These are phyloP conservation scores for Tringa solitaria DNA, from an alignment of 2,113 vertebrate genomes.

Conservation along the genomic window DNA sequence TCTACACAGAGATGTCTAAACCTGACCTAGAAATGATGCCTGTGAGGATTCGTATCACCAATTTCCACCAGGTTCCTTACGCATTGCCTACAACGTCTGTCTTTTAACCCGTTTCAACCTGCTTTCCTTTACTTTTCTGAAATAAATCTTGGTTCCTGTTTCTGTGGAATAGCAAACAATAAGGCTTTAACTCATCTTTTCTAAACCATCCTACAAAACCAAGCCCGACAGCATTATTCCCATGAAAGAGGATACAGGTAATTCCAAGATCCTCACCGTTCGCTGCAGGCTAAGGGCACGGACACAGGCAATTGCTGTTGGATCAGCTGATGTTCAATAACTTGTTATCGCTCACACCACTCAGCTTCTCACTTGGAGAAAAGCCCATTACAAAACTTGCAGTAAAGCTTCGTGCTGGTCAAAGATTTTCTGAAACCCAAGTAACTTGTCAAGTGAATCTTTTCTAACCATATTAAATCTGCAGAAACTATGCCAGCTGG, in stretches of 20 bases:
- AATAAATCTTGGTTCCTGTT: background rate
- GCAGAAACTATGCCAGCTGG: background rate
- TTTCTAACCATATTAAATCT: background rate
- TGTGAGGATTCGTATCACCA: background rate
- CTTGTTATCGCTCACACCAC: background rate
- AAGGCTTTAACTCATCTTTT: background rate
- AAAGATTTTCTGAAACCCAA: background rate
- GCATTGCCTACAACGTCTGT: background rate
- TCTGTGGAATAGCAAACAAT: background rate
- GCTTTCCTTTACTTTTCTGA: background rate
- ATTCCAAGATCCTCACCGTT: background rate
- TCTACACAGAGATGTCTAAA: background rate
- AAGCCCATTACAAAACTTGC: background rate
- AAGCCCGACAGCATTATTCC: background rate
- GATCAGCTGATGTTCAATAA: slow-evolving; percentile 7
- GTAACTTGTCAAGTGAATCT: background rate
- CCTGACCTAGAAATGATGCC: background rate
- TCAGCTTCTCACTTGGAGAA: background rate
- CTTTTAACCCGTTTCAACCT: background rate
- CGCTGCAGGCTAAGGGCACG: background rate
- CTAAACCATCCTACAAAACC: background rate
- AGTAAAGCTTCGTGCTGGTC: background rate
- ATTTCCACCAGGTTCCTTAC: background rate
- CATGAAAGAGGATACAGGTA: background rate
- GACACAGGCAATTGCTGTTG: background rate